Base-by-base conservation (phyloP, 2,888 invertebrate species). In the Agrilus biguttatus region DNA sequence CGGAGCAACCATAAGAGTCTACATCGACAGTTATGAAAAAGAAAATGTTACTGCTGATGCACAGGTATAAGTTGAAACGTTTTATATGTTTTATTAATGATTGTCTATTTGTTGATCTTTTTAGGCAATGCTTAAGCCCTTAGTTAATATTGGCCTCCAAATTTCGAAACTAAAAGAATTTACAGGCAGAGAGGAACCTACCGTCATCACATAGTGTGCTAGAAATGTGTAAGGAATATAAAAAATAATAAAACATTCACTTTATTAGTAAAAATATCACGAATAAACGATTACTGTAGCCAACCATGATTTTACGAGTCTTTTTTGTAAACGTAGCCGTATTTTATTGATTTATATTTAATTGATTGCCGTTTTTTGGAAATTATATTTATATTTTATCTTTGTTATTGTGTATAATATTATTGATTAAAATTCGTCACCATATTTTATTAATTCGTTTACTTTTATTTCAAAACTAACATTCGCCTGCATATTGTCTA, bases 1-100 rank as follows among this genome's bases (percentile, higher is more conserved):
- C 34, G 98, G 98, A 0, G 97, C 98, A 19, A 99, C 98, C 2
- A 87, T 99, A 56, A 78, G 98, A 38, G 63, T 98, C 41, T 99
- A 99, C 67, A 81, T 95, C 48, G 98, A 96, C 65, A 89, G 91
- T 49, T 95, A 91, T 66, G 91, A 93, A 56, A 75, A 76, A 19
- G 79, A 79, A 49, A 77, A 81, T 57, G 76, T 79, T 10, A 57
- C 73, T 8, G 74, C 76, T 1, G 75, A 78, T 54, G 80, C 83
- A 0, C 78, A 80, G 51, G 65, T 66, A 52, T 55, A 49, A 45
- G 7, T 8, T 4, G 3, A 28, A 28, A 28, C 10, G 8, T 28
- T 21, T 14, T 41, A 7, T 13, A 5, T 40, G 10, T 12, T 21
- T 39, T 5, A 23, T 13, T 13, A 7, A n/a, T 21, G n/a, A 1